Evolutionary conservation across 2,113 vertebrate genomes (phyloP), one percentile per base, ranked within the genome.

Genomic region (Siphamia tubifer): DNA sequence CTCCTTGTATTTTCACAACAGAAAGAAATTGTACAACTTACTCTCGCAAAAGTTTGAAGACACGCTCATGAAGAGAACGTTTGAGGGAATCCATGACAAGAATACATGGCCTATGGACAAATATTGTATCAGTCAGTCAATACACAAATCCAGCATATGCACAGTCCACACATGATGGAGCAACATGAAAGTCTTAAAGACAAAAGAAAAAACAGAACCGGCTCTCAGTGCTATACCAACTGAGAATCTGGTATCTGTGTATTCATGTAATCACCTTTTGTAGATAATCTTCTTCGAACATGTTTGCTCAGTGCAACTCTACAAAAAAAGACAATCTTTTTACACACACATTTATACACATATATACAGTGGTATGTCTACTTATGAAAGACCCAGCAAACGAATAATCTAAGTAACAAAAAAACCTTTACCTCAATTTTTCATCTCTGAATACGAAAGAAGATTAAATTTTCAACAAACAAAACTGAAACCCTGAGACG

Each of bases 81-180:
- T 96, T 99, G 63, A 99, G 90, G 55, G 98, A 99, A 81, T 99
- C 96, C 69, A 99, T 93, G 76, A 98, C 92, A 13, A 99, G 95
- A 87, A 99, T 97, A 43, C 97, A 98, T 12, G 98, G 95, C 78
- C 98, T 99, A 72, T 20, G 76, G 25, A 81, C 9, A 83, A 58
- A 84, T 2, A 54, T 19, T 0, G 39, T 6, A 36, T 40, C 5
- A 4, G 44, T 36, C n/a, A 64, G 31, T 47, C 4, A 36, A 4
- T 9, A 17, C 36, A 57, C 42, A 2, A 36, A 19, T 40, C 8
- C 15, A 19, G 31, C 21, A 24, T 7, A 21, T 38, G 13, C 39
- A 24, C 7, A 8, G n/a, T n/a, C 15, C 32, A 35, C 13, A 5
- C 10, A 30, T 30, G n/a, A n/a, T n/a, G n/a, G n/a, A n/a, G n/a